Conservation (phyloP, 2,797 vertebrate genomes). For the Podarcis siculus region DNA sequence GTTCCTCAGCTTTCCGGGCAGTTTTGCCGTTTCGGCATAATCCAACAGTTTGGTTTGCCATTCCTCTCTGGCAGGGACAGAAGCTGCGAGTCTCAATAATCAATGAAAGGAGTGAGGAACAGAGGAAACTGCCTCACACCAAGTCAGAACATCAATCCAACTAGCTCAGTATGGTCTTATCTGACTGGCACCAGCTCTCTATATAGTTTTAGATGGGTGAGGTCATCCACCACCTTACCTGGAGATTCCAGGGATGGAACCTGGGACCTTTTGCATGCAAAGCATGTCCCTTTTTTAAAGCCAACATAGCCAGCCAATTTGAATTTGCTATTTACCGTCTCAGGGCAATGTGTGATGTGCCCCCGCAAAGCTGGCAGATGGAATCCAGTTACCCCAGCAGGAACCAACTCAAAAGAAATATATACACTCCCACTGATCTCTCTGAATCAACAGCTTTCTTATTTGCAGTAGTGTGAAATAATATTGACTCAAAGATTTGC, state of each 20-base stretch:
- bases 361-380: slow-evolving; percentile 59
- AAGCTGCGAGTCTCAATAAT: too few species aligned
- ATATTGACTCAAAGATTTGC: slow-evolving; percentile 75
- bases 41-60: too few species aligned
- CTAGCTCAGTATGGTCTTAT: neutral
- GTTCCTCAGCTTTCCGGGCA: too few species aligned
- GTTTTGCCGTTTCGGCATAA: too few species aligned
- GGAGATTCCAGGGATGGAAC: neutral
- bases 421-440: slow-evolving; percentile 46
- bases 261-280: neutral
- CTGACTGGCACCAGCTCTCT: too few species aligned
- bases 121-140: neutral
- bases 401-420: slow-evolving; percentile 57
- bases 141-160: too few species aligned
- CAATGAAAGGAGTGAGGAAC: neutral
- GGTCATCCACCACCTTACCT: neutral
- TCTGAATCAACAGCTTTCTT: slow-evolving; percentile 65
- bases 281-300: neutral
- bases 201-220: too few species aligned
- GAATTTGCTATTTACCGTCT: slow-evolving; percentile 26
- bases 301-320: neutral
- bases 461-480: slow-evolving; percentile 72
- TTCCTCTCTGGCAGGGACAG: too few species aligned
- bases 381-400: slow-evolving; percentile 58
- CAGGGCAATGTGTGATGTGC: neutral